phyloP scores from a whole-genome alignment of 1,140 invertebrate genomes.

The Ips nitidus region DNA sequence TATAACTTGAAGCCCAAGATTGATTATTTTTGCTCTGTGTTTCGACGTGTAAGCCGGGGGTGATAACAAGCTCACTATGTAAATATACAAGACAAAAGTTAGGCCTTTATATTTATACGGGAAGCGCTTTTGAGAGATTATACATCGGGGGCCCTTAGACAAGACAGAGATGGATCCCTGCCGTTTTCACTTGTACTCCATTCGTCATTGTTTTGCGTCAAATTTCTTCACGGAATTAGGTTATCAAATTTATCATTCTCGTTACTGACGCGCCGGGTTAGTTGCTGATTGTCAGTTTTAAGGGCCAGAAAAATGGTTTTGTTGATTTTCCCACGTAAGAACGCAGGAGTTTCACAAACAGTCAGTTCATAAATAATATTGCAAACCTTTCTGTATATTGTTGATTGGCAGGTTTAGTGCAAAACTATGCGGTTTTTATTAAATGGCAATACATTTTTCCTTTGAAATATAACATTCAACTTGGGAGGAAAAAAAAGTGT shows the following conservation, averaged over 20 bases:
- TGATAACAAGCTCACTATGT: constrained; percentile 35
- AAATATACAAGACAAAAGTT: constrained; percentile 28
- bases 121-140: constrained; percentile 24
- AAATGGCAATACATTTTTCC: no score
- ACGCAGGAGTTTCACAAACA: not conserved
- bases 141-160: constrained; percentile 14
- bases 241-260: constrained; percentile 6
- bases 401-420: no score
- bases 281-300: not conserved
- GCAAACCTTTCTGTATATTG: no score
- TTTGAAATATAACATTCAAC: no score
- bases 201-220: constrained; percentile 2
- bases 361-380: no score
- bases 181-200: constrained; percentile 1
- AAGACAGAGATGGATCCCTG: constrained; percentile 23
- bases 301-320: not conserved
- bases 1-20: constrained; percentile 18
- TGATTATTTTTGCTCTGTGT: constrained; percentile 32
- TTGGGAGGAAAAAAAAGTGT: no score
- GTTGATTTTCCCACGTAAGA: not conserved
- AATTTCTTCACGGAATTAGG: not conserved
- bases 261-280: not conserved
- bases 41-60: constrained; percentile 25
- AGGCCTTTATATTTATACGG: constrained; percentile 13
- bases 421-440: no score